These are phyloP conservation scores for Sepiola atlantica DNA, from an alignment of 2,888 invertebrate species.

Conservation along the genomic window DNA sequence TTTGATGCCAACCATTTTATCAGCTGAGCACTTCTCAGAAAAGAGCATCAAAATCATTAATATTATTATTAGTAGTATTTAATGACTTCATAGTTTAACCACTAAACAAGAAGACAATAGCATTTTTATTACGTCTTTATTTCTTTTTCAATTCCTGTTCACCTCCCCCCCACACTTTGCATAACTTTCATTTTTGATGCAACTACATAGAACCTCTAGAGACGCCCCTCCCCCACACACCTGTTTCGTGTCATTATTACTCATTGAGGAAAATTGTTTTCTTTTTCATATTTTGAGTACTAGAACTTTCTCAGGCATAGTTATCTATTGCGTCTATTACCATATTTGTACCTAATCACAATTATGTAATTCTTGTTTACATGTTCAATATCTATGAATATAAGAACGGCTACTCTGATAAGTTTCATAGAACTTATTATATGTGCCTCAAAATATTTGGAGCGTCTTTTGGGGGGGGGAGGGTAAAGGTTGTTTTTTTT, in stretches of 20 bases:
- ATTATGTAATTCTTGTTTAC: background rate
- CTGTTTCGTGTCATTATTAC: background rate
- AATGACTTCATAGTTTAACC: conserved; percentile 9
- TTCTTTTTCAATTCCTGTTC: background rate
- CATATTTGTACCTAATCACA: conserved; percentile 20
- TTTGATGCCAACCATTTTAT: background rate
- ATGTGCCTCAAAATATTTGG: background rate
- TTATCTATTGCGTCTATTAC: background rate
- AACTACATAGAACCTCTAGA: background rate
- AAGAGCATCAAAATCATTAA: background rate
- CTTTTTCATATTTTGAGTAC: background rate
- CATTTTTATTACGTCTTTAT: background rate
- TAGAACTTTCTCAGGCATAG: background rate
- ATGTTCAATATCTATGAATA: background rate
- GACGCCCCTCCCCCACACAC: background rate
- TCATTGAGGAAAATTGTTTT: conserved; percentile 19
- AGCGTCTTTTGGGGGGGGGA: too few species aligned
- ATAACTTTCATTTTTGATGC: background rate
- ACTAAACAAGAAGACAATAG: background rate
- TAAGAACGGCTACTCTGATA: background rate
- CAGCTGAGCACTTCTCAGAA: conserved; percentile 7
- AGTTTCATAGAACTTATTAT: background rate
- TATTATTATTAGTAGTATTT: background rate
- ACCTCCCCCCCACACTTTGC: background rate
- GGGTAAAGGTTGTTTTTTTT: background rate